Evolutionary conservation across 2,888 invertebrate genomes (phyloP), one percentile per base, ranked within the genome.

Genomic region (Quadriops clusia): DNA sequence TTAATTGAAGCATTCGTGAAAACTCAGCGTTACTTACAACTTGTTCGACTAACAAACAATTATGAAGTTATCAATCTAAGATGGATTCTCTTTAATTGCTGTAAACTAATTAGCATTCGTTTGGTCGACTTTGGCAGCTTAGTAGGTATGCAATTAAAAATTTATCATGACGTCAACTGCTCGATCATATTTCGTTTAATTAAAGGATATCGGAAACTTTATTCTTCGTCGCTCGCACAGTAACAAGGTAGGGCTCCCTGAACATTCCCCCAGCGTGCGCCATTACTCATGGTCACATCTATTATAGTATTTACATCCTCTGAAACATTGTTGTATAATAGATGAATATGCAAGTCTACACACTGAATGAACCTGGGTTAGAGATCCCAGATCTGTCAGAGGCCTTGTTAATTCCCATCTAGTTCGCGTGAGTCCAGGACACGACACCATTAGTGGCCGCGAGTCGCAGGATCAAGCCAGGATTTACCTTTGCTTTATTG

Each of bases 381-480:
- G n/a, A n/a, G n/a, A n/a, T n/a, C n/a, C n/a, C n/a, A n/a, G n/a
- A n/a, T n/a, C n/a, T n/a, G n/a, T n/a, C n/a, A n/a, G 32, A 32
- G 37, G 28, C 39, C 42, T 38, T 40, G 42, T 41, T 45, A 47
- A 47, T 44, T 40, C 44, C 39, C 36, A 34, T 33, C 28, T 32
- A 31, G 28, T 35, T 44, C 39, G 39, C 43, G 41, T 43, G 42
- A 41, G 40, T 46, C 43, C 41, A 44, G 45, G 41, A 41, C 45
- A 44, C 38, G 44, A 45, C 42, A 43, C 43, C 38, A 46, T 46
- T 46, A 46, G 44, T 40, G 44, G 41, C 39, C 43, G 41, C 41
- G 39, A 38, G 41, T 39, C 33, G 32, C 24, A 38, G 45, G 46
- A 44, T 45, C 45, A 47, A 38, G 32, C 31, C 18, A 28, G 45